Base-by-base conservation (phyloP, 2,888 invertebrate genomes). In the Drosophila setosimentum region DNA sequence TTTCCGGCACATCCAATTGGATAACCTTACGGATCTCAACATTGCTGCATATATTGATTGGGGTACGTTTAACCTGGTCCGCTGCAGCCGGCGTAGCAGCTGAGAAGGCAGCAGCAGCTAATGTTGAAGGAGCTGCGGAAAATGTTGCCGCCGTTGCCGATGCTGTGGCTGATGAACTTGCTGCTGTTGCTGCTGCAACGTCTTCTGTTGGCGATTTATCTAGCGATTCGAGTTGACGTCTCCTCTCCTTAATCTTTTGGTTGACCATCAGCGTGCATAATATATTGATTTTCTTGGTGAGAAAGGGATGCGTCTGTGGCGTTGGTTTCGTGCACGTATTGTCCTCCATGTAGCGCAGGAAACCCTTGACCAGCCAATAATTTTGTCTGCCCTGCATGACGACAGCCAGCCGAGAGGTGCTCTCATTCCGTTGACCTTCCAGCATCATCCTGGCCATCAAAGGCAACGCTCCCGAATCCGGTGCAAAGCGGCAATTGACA, bases 241-340 rank as follows among this genome's bases (percentile, higher is more conserved):
- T 40, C 29, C 65, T 64, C 11, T 92, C 92, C 21, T 89, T 84
- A 0, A 91, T 82, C n/a, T 91, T 87, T 60, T 93, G 92, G 58
- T 92, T 92, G 0, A 92, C 90, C 66, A 92, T 71, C 30, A 92
- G 74, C n/a, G 91, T 90, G 60, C 91, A 93, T 0, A 93, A 73
- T 1, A 89, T 78, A 69, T 93, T 92, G 3, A 93, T 93, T 71
- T 93, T 93, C 51, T 84, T 90, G 3, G 93, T 91, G 11, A 93
- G 72, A n/a, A 90, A 59, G 3, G 93, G 93, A 88, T 93, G 93
- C 0, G 91, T 90, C 50, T 86, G 80, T 0, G 93, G 93, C 5
- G 92, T 93, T 0, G 93, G 93, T 59, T 91, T 93, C 1, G 91
- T 87, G 59, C 93, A 92, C 4, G 92, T 91, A 68, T 86, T 89